Conservation (phyloP, 2,888 invertebrate species). For the Papilio elwesi region DNA sequence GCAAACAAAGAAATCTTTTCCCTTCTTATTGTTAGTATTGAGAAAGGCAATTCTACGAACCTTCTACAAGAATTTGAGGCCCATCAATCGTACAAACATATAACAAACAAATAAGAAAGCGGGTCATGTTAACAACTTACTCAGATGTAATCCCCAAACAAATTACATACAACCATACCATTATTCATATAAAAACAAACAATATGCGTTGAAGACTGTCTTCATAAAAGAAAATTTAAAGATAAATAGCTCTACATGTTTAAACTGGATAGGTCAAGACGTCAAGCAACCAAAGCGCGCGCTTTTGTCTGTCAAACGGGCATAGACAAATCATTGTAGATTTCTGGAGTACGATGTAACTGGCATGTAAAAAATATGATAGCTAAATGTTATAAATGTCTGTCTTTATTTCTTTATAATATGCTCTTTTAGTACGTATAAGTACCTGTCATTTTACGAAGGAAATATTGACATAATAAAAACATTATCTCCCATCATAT, state of each 20-base stretch:
- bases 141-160: slow-evolving; percentile 64
- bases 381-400: too few relatives aligned
- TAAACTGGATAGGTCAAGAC: slow-evolving; percentile 61
- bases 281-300: slow-evolving; percentile 52
- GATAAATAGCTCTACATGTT: slow-evolving; percentile 60
- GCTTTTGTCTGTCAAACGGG: slow-evolving; percentile 59
- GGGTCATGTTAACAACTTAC: slow-evolving; percentile 47
- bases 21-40: neutral
- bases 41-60: neutral
- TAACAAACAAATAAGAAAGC: slow-evolving; percentile 51
- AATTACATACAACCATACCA: slow-evolving; percentile 63
- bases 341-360: neutral
- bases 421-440: too few relatives aligned
- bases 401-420: too few relatives aligned
- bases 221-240: slow-evolving; percentile 51
- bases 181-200: slow-evolving; percentile 51
- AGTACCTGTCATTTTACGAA: too few relatives aligned
- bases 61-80: neutral
- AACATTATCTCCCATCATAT: neutral
- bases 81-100: neutral
- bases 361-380: neutral
- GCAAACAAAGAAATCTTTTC: neutral
- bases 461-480: neutral
- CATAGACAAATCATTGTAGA: slow-evolving; percentile 35
- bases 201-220: slow-evolving; percentile 43